Evolutionary conservation across 2,113 vertebrate species (phyloP).

Genomic region (Sinocyclocheilus anshuiensis): DNA sequence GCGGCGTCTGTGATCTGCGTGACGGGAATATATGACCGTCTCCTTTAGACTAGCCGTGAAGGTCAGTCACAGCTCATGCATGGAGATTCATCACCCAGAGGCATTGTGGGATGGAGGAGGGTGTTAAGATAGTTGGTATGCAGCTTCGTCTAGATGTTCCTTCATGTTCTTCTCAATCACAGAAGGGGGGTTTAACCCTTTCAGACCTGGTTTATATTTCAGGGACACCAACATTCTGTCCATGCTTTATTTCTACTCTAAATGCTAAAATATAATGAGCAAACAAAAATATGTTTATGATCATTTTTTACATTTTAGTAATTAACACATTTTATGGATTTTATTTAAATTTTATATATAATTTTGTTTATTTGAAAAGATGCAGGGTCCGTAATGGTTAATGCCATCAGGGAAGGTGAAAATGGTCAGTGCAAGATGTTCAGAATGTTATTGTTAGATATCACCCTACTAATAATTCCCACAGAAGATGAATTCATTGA

Average conservation of each 20-base stretch:
- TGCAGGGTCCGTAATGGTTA: background rate
- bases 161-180: background rate
- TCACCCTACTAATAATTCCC: too few relatives aligned
- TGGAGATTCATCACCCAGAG: constrained; percentile 19
- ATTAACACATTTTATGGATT: too few relatives aligned
- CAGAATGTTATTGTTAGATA: too few relatives aligned
- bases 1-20: background rate
- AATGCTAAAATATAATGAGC: background rate
- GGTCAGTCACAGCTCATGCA: constrained; percentile 22
- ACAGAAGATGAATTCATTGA: background rate
- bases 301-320: too few relatives aligned
- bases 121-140: constrained; percentile 28
- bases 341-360: too few relatives aligned
- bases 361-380: background rate
- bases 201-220: background rate
- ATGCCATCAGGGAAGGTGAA: background rate
- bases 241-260: background rate
- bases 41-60: constrained; percentile 37
- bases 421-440: background rate
- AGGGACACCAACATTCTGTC: background rate
- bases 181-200: too few relatives aligned
- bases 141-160: background rate
- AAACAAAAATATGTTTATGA: too few relatives aligned
- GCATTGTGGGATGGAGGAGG: constrained; percentile 21
- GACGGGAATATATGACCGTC: background rate